A percentile compares a stretch with the other conserved stretches of the same genome.
phyloP scores from a whole-genome alignment of 2,113 vertebrate species.

The Symphodus melops region DNA sequence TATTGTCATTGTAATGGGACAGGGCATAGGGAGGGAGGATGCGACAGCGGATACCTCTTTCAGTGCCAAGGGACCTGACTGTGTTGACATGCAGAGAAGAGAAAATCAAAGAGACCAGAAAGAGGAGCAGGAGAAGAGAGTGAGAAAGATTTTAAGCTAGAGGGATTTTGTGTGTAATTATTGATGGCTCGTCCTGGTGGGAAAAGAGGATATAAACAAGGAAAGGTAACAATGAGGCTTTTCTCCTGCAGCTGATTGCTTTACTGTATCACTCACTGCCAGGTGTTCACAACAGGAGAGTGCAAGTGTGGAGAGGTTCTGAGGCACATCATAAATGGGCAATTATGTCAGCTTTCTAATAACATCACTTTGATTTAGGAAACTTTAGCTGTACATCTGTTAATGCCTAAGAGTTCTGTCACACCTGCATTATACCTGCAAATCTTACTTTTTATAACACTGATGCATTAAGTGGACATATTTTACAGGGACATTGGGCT shows the following conservation, averaged over 20 bases:
- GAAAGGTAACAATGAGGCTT: constrained; percentile 70
- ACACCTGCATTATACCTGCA: background rate
- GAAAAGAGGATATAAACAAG: constrained; percentile 72
- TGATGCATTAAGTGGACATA: background rate
- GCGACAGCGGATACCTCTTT: constrained; percentile 74
- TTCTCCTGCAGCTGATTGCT: constrained; percentile 61
- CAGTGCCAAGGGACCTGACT: constrained; percentile 74
- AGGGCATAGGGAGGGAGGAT: constrained; percentile 69
- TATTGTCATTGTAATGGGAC: constrained; percentile 84
- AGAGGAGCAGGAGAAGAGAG: constrained; percentile 46
- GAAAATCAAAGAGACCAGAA: constrained; percentile 73
- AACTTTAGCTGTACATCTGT: constrained; percentile 14
- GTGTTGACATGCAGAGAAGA: constrained; percentile 78
- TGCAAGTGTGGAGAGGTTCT: constrained; percentile 23
- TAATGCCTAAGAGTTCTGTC: background rate
- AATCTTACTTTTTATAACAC: background rate
- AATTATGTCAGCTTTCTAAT: constrained; percentile 36
- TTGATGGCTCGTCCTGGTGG: constrained; percentile 70
- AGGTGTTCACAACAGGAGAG: constrained; percentile 59
- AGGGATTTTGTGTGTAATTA: constrained; percentile 77
- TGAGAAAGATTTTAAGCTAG: constrained; percentile 63
- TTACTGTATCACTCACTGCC: constrained; percentile 69
- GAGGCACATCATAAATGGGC: constrained; percentile 44
- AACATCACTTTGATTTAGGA: constrained; percentile 22
- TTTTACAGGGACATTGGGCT: background rate